These are phyloP conservation scores for Zaprionus lachaisei DNA, from an alignment of 1,140 invertebrate species.

Conservation along the genomic window DNA sequence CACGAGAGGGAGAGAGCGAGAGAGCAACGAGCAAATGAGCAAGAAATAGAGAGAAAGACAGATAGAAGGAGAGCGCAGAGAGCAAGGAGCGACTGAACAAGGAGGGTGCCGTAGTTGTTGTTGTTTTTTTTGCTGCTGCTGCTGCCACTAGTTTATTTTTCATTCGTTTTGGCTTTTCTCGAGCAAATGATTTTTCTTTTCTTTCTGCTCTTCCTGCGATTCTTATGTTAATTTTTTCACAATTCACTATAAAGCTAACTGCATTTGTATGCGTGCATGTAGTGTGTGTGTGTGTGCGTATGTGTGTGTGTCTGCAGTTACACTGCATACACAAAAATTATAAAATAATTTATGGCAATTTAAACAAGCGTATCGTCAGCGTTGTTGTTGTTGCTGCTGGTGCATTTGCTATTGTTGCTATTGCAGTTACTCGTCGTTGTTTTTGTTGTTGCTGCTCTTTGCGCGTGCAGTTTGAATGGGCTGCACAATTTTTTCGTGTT, in stretches of 20 bases:
- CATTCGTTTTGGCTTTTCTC: constrained; percentile 45
- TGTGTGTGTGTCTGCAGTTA: constrained; percentile 19
- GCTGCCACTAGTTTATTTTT: constrained; percentile 30
- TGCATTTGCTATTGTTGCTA: constrained; percentile 23
- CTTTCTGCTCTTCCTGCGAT: constrained; percentile 14
- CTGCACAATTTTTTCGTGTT: constrained; percentile 59
- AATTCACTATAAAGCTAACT: constrained; percentile 25
- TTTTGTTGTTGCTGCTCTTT: constrained; percentile 34
- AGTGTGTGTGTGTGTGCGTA: background rate
- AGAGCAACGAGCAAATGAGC: background rate
- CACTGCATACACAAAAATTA: constrained; percentile 59
- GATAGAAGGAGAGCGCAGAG: background rate
- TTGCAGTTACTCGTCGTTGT: constrained; percentile 26
- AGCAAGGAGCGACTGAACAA: constrained; percentile 31
- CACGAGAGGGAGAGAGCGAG: background rate
- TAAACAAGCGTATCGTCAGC: constrained; percentile 49
- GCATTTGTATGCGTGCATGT: constrained; percentile 3
- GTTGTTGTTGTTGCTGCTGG: constrained; percentile 22
- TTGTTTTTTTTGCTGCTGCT: constrained; percentile 31
- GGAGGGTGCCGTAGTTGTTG: constrained; percentile 19
- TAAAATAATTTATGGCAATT: constrained; percentile 75
- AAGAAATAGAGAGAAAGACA: constrained; percentile 15
- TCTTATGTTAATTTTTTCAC: constrained; percentile 56
- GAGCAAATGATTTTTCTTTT: constrained; percentile 45
- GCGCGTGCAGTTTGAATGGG: constrained; percentile 71